Percentiles rank a stretch among this genome's conserved stretches.
Conservation (phyloP, 1,140 invertebrate species). For the Coelopa frigida region DNA sequence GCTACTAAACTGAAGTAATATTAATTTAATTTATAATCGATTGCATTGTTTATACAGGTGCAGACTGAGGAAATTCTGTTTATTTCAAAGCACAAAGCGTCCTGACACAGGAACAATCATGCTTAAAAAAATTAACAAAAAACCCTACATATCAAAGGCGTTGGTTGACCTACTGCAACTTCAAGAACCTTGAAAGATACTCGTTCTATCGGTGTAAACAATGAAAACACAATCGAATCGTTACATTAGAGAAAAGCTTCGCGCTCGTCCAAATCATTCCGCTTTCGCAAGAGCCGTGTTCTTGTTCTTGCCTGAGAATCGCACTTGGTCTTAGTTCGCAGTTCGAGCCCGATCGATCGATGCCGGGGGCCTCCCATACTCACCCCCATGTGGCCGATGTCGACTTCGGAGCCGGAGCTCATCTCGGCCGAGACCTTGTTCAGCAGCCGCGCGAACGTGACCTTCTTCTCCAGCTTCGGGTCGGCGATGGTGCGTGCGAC, state of each 20-base stretch:
- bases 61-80: no score
- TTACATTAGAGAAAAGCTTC: slow-evolving; percentile 14
- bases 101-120: no score
- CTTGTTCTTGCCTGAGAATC: slow-evolving; percentile 16
- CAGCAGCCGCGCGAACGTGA: slow-evolving; percentile 64
- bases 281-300: slow-evolving; percentile 6
- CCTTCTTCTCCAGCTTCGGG: slow-evolving; percentile 64
- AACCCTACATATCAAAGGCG: no score
- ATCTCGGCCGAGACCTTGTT: slow-evolving; percentile 67
- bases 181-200: no score
- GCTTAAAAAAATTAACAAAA: no score
- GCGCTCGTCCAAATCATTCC: slow-evolving; percentile 7
- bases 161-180: no score
- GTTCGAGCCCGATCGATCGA: no score
- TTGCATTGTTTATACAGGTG: no score
- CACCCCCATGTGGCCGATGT: slow-evolving; percentile 32
- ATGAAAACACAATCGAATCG: neutral
- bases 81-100: no score
- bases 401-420: slow-evolving; percentile 57
- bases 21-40: no score
- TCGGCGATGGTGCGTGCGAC: slow-evolving; percentile 51
- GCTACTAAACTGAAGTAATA: no score
- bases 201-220: neutral
- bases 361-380: neutral
- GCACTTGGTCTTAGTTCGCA: neutral